Percentiles rank a stretch among this genome's conserved stretches.
Evolutionary conservation across 2,797 vertebrate species (phyloP).

Genomic region (Balearica regulorum): DNA sequence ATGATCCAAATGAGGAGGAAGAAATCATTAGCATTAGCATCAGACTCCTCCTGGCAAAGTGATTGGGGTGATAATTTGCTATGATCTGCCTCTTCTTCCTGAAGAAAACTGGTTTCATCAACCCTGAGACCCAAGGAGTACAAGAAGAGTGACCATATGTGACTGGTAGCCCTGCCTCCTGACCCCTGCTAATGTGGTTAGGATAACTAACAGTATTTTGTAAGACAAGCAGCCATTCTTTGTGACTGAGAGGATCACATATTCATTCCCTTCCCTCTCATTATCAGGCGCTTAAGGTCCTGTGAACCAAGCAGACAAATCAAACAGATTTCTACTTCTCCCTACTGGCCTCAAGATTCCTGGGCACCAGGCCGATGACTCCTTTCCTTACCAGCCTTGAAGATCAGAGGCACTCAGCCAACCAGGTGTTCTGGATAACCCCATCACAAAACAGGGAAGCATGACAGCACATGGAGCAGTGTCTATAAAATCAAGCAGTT

Average conservation of each 20-base stretch:
- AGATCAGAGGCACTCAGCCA: not conserved
- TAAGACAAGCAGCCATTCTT: not conserved
- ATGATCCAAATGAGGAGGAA: not conserved
- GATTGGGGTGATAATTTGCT: not conserved
- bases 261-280: not conserved
- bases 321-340: not conserved
- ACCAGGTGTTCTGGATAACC: not conserved
- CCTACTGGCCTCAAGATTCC: accelerated
- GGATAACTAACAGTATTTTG: not conserved
- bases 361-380: not conserved
- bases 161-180: accelerated
- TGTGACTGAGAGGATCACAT: accelerated
- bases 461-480: not conserved
- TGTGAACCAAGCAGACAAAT: not conserved
- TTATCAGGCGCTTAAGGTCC: not conserved
- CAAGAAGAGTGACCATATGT: not conserved
- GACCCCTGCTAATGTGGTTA: not conserved
- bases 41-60: not conserved
- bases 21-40: not conserved
- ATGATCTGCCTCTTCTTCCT: not conserved
- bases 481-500: not conserved
- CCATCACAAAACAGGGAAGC: not conserved
- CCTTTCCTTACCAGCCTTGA: not conserved
- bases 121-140: not conserved
- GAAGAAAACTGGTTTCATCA: not conserved